phyloP scores from a whole-genome alignment of 1,140 invertebrate species.

The Drosophila eugracilis region DNA sequence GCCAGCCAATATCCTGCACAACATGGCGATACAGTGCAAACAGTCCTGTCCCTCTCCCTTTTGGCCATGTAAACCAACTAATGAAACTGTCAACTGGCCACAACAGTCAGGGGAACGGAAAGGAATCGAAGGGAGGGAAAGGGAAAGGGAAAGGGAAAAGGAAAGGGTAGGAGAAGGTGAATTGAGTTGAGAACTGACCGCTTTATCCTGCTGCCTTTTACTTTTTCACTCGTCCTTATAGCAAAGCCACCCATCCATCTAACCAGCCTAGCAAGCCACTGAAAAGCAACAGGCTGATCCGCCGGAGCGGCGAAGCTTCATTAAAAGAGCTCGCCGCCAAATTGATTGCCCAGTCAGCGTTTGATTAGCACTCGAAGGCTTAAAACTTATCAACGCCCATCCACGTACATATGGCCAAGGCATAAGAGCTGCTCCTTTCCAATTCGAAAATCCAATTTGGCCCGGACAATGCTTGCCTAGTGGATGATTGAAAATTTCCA shows the following conservation, averaged over 20 bases:
- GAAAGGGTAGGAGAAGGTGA: slow-evolving; percentile 15
- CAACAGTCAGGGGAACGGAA: slow-evolving; percentile 44
- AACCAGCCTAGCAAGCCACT: too few relatives aligned
- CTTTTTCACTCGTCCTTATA: slow-evolving; percentile 15
- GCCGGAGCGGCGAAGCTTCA: slow-evolving; percentile 36
- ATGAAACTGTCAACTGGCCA: slow-evolving; percentile 80
- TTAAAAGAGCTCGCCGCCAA: slow-evolving; percentile 67
- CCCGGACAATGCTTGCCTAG: slow-evolving; percentile 54
- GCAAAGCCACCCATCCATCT: neutral
- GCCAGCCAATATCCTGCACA: slow-evolving; percentile 77
- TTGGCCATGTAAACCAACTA: slow-evolving; percentile 76
- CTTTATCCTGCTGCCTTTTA: slow-evolving; percentile 36
- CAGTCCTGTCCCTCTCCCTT: slow-evolving; percentile 37
- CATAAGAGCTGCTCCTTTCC: slow-evolving; percentile 25
- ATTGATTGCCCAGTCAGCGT: slow-evolving; percentile 65
- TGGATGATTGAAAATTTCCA: slow-evolving; percentile 65
- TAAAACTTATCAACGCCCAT: slow-evolving; percentile 66
- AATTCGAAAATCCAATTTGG: slow-evolving; percentile 70
- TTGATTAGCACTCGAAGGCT: slow-evolving; percentile 72
- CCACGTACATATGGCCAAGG: slow-evolving; percentile 28
- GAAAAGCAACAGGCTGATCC: slow-evolving; percentile 49
- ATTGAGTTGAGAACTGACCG: slow-evolving; percentile 23
- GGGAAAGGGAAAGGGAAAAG: neutral
- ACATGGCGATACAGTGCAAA: slow-evolving; percentile 79
- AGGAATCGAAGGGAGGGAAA: neutral